Evolutionary conservation across 2,113 vertebrate species (phyloP).

Genomic region (Saguinus imperator): DNA sequence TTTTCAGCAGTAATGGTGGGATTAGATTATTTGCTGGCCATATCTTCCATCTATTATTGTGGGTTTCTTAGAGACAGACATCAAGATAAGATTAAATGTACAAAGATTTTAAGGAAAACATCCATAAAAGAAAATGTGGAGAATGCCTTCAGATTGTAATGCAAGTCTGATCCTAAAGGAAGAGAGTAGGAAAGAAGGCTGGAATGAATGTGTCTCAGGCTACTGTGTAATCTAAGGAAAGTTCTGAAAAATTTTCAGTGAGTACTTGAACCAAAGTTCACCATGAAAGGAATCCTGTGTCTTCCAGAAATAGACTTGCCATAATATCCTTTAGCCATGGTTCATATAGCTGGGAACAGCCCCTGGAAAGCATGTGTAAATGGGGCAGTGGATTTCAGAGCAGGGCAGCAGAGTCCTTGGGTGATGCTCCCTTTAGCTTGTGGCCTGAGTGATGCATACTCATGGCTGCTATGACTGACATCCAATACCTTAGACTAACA

Average conservation of each 20-base stretch:
- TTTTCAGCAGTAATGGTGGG: not conserved
- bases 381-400: not conserved
- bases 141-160: not conserved
- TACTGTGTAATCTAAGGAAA: not conserved
- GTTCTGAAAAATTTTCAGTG: not conserved
- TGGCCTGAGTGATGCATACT: not conserved
- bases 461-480: accelerated
- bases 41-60: not conserved
- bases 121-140: not conserved
- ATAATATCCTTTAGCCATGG: not conserved
- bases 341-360: not conserved
- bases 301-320: not conserved
- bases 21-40: not conserved
- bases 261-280: not conserved
- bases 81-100: not conserved
- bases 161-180: not conserved
- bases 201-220: not conserved
- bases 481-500: not conserved
- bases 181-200: not conserved
- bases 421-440: accelerated
- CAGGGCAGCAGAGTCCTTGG: accelerated
- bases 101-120: not conserved
- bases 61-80: not conserved
- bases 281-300: not conserved
- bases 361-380: not conserved